A percentile compares a stretch with the other conserved stretches of the same genome.
Evolutionary conservation across 2,888 invertebrate genomes (phyloP).

Genomic region (Psococerastis gibbosa): DNA sequence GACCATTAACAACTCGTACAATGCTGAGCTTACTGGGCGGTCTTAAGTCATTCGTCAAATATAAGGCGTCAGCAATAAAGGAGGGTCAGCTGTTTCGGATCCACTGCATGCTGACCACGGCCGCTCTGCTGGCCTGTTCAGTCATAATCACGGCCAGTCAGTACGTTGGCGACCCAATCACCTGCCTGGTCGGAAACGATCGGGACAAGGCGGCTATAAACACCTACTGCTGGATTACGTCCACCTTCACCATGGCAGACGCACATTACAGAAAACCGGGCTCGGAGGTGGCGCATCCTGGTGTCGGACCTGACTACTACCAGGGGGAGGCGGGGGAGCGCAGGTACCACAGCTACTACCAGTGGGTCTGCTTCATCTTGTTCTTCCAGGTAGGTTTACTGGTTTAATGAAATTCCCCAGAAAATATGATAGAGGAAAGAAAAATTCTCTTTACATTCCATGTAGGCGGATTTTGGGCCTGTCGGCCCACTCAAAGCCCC

Average conservation of each 20-base stretch:
- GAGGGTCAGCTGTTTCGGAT: slow-evolving; percentile 76
- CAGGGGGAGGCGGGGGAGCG: slow-evolving; percentile 52
- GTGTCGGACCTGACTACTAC: slow-evolving; percentile 54
- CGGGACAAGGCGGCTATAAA: slow-evolving; percentile 68
- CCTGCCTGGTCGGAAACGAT: slow-evolving; percentile 65
- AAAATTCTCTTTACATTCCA: too few species aligned
- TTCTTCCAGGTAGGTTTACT: slow-evolving; percentile 58
- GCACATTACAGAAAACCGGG: slow-evolving; percentile 66
- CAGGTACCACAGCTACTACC: slow-evolving; percentile 87
- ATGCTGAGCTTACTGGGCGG: too few species aligned
- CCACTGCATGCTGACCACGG: slow-evolving; percentile 78
- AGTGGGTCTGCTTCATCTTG: slow-evolving; percentile 85
- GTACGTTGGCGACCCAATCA: slow-evolving; percentile 80
- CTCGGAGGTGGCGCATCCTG: slow-evolving; percentile 54
- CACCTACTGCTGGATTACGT: slow-evolving; percentile 86
- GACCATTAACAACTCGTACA: too few species aligned
- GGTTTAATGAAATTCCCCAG: too few species aligned
- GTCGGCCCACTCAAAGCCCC: too few species aligned
- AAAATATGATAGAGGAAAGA: too few species aligned
- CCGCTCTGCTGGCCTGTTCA: slow-evolving; percentile 64
- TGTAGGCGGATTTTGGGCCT: too few species aligned
- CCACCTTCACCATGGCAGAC: slow-evolving; percentile 84
- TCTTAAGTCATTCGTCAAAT: too few species aligned
- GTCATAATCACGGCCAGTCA: slow-evolving; percentile 78
- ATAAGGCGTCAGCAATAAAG: slow-evolving; percentile 70